Evolutionary conservation across 2,113 vertebrate species (phyloP).

Genomic region (Shinisaurus crocodilurus): DNA sequence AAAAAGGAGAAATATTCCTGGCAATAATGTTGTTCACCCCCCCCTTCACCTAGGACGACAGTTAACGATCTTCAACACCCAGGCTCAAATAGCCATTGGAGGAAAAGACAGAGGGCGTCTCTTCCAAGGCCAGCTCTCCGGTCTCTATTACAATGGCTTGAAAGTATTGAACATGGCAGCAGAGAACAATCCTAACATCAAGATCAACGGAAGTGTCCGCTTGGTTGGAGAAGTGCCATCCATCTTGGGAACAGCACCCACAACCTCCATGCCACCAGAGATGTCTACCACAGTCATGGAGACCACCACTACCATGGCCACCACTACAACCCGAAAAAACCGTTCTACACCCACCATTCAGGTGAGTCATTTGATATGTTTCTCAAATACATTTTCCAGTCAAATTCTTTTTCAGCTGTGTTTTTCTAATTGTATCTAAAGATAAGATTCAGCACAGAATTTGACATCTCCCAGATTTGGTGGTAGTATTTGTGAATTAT

Average conservation of each 20-base stretch:
- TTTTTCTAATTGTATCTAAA: background rate
- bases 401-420: background rate
- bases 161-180: constrained; percentile 98
- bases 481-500: background rate
- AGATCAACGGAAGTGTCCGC: constrained; percentile 94
- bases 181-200: constrained; percentile 93
- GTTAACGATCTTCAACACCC: constrained; percentile 99
- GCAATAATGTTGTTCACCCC: constrained; percentile 80
- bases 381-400: background rate
- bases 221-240: constrained; percentile 94
- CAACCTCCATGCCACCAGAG: constrained; percentile 92
- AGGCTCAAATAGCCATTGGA: constrained; percentile 97
- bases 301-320: constrained; percentile 96
- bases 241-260: constrained; percentile 88
- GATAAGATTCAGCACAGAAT: background rate
- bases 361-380: constrained; percentile 72
- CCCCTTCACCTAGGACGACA: constrained; percentile 88
- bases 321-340: constrained; percentile 95
- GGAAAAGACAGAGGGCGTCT: constrained; percentile 94
- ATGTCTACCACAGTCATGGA: constrained; percentile 99
- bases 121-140: constrained; percentile 98
- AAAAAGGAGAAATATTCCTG: constrained; percentile 62
- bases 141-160: constrained; percentile 97
- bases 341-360: constrained; percentile 93
- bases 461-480: background rate